Evolutionary conservation across 2,888 invertebrate species (phyloP).

Genomic region (Stenichneumon culpator): DNA sequence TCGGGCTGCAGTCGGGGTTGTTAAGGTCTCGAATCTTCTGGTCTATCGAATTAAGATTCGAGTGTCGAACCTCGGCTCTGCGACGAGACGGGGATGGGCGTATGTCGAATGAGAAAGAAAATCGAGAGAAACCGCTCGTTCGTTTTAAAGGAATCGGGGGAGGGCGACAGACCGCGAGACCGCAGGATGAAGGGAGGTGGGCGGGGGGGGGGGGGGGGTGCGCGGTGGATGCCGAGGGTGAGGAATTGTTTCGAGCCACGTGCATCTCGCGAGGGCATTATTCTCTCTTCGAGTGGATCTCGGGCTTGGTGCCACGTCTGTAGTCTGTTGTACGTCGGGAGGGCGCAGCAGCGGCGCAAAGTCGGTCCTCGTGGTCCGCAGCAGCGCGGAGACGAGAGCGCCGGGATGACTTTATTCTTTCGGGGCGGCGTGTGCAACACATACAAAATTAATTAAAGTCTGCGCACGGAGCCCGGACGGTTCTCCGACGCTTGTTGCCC

Average conservation of each 20-base stretch:
- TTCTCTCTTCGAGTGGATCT: conserved; percentile 79
- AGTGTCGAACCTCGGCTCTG: conserved; percentile 1
- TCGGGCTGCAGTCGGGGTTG: not conserved
- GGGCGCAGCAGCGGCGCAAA: conserved; percentile 3
- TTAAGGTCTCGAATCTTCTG: not conserved
- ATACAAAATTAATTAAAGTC: conserved; percentile 84
- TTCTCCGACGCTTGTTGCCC: conserved; percentile 31
- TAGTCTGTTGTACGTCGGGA: conserved; percentile 15
- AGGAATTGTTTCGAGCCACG: conserved; percentile 75
- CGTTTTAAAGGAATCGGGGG: not conserved
- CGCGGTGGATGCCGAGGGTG: not conserved
- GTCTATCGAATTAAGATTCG: conserved; percentile 30
- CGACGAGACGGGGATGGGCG: not conserved
- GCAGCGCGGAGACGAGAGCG: conserved; percentile 23
- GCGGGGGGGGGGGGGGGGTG: not conserved
- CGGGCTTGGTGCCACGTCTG: conserved; percentile 21
- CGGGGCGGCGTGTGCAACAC: conserved; percentile 73
- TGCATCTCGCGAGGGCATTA: conserved; percentile 78
- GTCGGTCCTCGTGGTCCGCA: conserved; percentile 11
- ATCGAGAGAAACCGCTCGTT: not conserved
- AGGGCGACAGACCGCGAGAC: conserved; percentile 16
- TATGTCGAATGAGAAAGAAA: not conserved
- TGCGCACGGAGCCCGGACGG: conserved; percentile 50
- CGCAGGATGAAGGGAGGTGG: not conserved
- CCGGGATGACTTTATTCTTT: conserved; percentile 76